Evolutionary conservation across 2,797 vertebrate genomes (phyloP).

Genomic region (Thaleichthys pacificus): DNA sequence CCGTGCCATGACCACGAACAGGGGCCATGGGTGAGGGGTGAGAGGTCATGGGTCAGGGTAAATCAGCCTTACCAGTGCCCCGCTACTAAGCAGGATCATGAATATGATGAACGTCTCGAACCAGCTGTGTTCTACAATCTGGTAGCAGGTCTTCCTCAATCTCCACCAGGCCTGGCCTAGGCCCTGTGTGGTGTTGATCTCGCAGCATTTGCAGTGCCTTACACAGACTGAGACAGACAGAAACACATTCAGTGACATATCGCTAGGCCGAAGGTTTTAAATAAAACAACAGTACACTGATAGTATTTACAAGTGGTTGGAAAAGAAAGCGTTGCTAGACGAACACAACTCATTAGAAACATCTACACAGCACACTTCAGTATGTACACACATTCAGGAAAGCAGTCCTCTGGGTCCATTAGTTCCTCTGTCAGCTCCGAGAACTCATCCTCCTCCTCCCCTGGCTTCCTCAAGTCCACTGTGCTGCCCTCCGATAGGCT

Average conservation of each 20-base stretch:
- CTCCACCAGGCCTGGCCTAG: conserved; percentile 85
- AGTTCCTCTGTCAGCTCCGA: conserved; percentile 83
- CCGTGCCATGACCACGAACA: neutral
- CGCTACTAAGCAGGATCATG: conserved; percentile 92
- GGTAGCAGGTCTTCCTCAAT: conserved; percentile 92
- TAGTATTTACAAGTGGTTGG: no score
- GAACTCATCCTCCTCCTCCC: conserved; percentile 85
- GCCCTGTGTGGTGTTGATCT: conserved; percentile 69
- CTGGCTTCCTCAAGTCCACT: conserved; percentile 89
- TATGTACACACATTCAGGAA: conserved; percentile 84
- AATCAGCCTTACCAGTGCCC: conserved; percentile 80
- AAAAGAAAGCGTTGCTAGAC: no score
- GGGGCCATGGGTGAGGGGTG: neutral
- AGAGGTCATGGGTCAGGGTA: conserved; percentile 3
- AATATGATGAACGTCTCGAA: conserved; percentile 97
- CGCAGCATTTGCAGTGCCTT: conserved; percentile 73
- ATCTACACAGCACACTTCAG: neutral
- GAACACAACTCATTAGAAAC: conserved; percentile 68
- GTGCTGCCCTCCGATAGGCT: conserved; percentile 97
- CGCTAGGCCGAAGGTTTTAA: no score
- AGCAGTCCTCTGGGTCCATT: conserved; percentile 94
- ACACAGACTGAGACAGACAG: conserved; percentile 74
- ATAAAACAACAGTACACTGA: no score
- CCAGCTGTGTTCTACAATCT: conserved; percentile 92
- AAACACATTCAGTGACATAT: conserved; percentile 21